Conservation (phyloP, 2,888 invertebrate species). For the Yponomeuta cagnagella region DNA sequence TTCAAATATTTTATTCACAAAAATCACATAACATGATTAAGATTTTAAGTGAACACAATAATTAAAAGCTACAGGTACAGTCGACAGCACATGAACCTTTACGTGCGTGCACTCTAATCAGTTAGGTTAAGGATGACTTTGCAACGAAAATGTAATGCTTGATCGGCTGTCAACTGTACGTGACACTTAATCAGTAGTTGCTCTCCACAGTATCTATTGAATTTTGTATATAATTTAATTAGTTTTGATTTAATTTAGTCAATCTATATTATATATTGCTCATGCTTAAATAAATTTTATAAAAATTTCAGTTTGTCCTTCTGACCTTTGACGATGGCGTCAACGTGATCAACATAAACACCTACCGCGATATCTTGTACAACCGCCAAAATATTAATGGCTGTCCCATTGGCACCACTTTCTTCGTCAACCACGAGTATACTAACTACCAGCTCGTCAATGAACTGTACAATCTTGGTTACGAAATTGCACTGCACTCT, state of each 20-base stretch:
- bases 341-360: constrained; percentile 68
- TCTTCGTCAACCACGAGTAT: constrained; percentile 84
- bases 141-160: no score
- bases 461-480: constrained; percentile 74
- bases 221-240: neutral
- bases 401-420: constrained; percentile 78
- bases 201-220: no score
- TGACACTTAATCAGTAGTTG: no score
- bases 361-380: constrained; percentile 70
- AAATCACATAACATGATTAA: no score
- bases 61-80: no score
- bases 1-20: no score
- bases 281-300: no score
- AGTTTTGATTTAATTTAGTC: neutral
- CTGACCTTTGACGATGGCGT: constrained; percentile 82
- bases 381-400: constrained; percentile 79
- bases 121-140: no score
- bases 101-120: no score
- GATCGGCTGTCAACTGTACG: no score
- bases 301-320: constrained; percentile 73
- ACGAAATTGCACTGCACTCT: constrained; percentile 83
- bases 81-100: no score
- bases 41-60: no score
- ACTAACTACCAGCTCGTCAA: constrained; percentile 80
- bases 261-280: neutral